These are phyloP conservation scores for Chelon auratus DNA, from an alignment of 2,797 vertebrate species.

Conservation along the genomic window DNA sequence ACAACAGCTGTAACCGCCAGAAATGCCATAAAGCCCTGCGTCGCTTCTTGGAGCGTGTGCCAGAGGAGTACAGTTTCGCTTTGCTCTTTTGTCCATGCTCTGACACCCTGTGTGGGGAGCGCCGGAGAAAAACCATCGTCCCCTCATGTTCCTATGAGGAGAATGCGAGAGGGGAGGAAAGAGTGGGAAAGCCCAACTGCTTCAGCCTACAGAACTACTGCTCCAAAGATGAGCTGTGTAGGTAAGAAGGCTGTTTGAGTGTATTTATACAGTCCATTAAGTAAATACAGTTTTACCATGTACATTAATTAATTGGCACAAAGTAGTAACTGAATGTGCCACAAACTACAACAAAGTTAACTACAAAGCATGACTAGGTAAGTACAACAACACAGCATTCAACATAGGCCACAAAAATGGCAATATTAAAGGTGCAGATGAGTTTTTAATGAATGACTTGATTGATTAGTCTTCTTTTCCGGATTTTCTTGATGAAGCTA, in stretches of 20 bases:
- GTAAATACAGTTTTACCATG: not conserved
- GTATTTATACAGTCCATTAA: not conserved
- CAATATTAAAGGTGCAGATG: not conserved
- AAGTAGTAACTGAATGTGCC: not conserved
- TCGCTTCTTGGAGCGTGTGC: constrained; percentile 92
- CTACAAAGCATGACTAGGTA: too few species aligned
- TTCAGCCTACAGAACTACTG: constrained; percentile 89
- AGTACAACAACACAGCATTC: not conserved
- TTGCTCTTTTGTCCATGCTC: constrained; percentile 94
- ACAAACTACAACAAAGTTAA: too few species aligned
- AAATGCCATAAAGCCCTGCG: constrained; percentile 91
- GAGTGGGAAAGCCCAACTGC: constrained; percentile 88
- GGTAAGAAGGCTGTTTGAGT: constrained; percentile 78
- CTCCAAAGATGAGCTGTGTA: constrained; percentile 90
- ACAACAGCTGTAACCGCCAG: constrained; percentile 88
- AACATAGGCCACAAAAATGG: not conserved
- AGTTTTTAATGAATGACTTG: not conserved
- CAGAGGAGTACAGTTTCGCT: constrained; percentile 90
- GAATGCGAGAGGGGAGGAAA: constrained; percentile 79
- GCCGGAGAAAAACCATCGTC: constrained; percentile 94
- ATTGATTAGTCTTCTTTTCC: not conserved
- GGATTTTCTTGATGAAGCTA: not conserved
- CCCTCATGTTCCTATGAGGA: constrained; percentile 91
- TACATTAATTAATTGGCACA: not conserved
- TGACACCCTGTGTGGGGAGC: constrained; percentile 91